Base-by-base conservation (phyloP, 2,113 vertebrate species). In the Paratilapia polleni region DNA sequence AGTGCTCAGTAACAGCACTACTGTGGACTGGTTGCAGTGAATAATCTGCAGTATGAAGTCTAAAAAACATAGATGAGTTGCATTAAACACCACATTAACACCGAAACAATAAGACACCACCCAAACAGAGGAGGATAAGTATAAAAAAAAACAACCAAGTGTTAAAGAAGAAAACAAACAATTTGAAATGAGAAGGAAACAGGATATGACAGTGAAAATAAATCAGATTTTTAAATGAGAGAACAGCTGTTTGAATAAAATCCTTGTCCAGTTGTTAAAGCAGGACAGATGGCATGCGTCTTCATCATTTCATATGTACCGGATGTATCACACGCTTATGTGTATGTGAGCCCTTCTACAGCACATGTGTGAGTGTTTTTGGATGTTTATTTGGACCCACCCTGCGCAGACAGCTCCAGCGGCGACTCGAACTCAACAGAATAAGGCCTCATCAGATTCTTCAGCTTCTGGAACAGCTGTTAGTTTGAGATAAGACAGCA, bases 391-490 rank as follows among this genome's bases (percentile, higher is more conserved):
- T 82, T 54, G 17, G 31, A 77, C 91, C 94, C 94, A 99, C 98
- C 98, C 96, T 99, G 98, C 80, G 98, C 97, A n/a, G 98, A 99
- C 83, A 99, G 96, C 95, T 99, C 98, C 94, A 99, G 96, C 14
- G 98, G 98, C 47, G 98, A 99, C 95, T 98, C 97, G 8, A 99
- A 99, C 90, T 96, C 96, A 57, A 99, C 97, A 91, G 96, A 97
- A 93, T 98, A 97, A 93, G 98, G 98, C 94, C 96, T 98, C 98
- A 99, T 99, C 94, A 99, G 97, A 93, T 97, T 98, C 96, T 98
- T 99, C 95, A 99, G 96, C 91, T 98, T 99, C 96, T 97, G 97
- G 95, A 99, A 99, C 92, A 99, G 97, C 98, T 99, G 96, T 93
- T 77, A 94, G 87, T 49, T 66, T 56, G 88, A 87, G 94, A 96